Conservation (phyloP, 2,113 vertebrate species). For the Agapornis roseicollis region DNA sequence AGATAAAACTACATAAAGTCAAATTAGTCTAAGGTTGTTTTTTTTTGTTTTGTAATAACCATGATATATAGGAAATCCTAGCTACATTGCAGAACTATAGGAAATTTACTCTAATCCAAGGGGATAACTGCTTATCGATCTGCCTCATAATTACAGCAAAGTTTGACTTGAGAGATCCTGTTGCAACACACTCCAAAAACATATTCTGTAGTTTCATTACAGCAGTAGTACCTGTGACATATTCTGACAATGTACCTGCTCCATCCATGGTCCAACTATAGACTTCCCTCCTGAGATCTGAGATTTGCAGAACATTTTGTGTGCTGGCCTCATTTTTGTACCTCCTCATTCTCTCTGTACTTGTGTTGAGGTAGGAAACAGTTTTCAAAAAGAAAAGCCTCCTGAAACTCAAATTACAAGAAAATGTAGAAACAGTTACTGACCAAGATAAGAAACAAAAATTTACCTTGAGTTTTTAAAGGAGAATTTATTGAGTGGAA, state of each 20-base stretch:
- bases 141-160: not conserved
- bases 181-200: not conserved
- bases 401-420: not conserved
- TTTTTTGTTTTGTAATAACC: not conserved
- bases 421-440: not conserved
- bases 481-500: not conserved
- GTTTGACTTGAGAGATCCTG: not conserved
- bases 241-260: not conserved
- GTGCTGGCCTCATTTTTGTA: not conserved
- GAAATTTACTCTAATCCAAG: not conserved
- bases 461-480: not conserved
- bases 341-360: not conserved
- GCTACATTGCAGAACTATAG: not conserved
- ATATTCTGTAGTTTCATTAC: not conserved
- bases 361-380: not conserved
- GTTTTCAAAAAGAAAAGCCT: not conserved
- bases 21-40: not conserved
- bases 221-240: not conserved
- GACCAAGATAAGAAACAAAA: not conserved
- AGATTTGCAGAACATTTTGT: not conserved
- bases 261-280: rapidly evolving
- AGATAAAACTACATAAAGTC: not conserved
- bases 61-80: not conserved
- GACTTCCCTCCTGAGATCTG: not conserved
- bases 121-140: not conserved